These are phyloP conservation scores for Leuciscus idus DNA, from an alignment of 2,113 vertebrate genomes.

Conservation along the genomic window DNA sequence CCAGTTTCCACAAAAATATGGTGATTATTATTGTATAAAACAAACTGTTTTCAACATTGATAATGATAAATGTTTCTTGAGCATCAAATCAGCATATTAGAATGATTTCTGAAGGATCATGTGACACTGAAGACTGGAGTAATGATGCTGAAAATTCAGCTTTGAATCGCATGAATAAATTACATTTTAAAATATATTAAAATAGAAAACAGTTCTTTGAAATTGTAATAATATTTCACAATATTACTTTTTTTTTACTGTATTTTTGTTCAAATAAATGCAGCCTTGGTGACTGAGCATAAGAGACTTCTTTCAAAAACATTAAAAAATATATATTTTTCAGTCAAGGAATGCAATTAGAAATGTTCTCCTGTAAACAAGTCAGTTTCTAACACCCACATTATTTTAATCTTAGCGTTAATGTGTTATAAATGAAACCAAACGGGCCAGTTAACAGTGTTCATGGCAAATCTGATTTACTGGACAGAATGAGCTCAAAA, in stretches of 20 bases:
- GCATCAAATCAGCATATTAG: too few species aligned
- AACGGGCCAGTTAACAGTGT: not conserved
- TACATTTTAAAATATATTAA: too few species aligned
- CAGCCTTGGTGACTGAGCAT: not conserved
- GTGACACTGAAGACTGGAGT: too few species aligned
- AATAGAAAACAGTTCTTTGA: too few species aligned
- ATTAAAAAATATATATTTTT: too few species aligned
- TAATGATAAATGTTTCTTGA: too few species aligned
- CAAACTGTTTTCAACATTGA: too few species aligned
- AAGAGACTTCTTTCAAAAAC: not conserved
- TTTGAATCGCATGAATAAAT: too few species aligned
- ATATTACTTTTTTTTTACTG: not conserved
- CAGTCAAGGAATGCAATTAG: not conserved
- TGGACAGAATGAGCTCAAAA: not conserved
- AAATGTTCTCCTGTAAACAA: not conserved
- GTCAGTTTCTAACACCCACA: not conserved
- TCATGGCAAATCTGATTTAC: conserved; percentile 16
- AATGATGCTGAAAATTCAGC: too few species aligned
- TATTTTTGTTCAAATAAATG: not conserved
- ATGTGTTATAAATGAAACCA: not conserved
- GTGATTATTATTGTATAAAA: too few species aligned
- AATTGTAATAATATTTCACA: not conserved
- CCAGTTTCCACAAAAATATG: too few species aligned
- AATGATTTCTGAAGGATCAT: too few species aligned
- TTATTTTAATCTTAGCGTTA: not conserved